These are phyloP conservation scores for Argyrosomus japonicus DNA, from an alignment of 2,113 vertebrate genomes.

Conservation along the genomic window DNA sequence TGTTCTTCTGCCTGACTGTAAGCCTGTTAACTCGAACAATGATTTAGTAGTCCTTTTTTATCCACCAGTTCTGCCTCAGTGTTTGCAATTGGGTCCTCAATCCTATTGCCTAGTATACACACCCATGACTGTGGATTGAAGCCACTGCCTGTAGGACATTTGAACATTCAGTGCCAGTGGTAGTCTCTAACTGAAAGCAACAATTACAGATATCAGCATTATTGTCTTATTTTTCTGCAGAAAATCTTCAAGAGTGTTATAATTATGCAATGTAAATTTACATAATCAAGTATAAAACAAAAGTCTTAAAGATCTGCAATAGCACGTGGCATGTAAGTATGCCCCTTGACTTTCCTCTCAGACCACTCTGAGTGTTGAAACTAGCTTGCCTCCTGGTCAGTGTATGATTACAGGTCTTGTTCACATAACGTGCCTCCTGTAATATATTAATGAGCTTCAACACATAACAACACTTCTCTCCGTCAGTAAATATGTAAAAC, in stretches of 20 bases:
- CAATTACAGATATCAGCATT: neutral
- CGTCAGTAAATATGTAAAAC: neutral
- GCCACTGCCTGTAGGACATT: neutral
- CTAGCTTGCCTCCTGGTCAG: neutral
- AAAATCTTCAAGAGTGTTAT: neutral
- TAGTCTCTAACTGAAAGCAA: neutral
- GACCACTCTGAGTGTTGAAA: neutral
- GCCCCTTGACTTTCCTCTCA: neutral
- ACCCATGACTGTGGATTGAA: too few species aligned
- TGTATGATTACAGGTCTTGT: neutral
- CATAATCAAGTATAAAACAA: neutral
- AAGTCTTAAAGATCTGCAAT: neutral
- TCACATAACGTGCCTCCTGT: neutral
- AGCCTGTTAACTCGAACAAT: too few species aligned
- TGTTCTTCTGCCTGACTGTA: neutral
- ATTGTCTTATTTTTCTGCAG: neutral
- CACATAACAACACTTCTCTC: neutral
- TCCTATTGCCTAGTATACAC: too few species aligned
- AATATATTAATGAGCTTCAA: neutral
- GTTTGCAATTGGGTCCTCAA: neutral
- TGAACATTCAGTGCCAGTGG: neutral
- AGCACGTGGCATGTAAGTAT: neutral
- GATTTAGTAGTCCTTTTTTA: neutral
- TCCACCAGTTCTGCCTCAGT: neutral
- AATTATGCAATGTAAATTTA: neutral